A percentile compares a stretch with the other conserved stretches of the same genome.
These are phyloP conservation scores for Gymnothorax reevesii DNA, from an alignment of 2,797 vertebrate species.

Conservation along the genomic window DNA sequence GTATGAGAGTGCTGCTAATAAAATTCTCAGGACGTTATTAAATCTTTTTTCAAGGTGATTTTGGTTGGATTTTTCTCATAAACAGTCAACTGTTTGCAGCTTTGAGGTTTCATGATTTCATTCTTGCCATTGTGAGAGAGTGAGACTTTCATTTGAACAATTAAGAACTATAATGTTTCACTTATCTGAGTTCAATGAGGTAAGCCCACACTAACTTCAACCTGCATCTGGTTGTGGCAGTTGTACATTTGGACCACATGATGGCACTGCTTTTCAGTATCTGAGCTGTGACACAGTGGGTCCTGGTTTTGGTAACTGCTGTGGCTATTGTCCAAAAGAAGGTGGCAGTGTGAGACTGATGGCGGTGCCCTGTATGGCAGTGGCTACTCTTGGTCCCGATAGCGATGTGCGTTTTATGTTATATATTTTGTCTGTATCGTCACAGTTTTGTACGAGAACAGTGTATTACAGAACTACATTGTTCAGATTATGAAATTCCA, in stretches of 20 bases:
- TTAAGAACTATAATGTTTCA: background rate
- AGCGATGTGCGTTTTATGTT: no score
- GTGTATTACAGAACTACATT: no score
- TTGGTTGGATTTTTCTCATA: background rate
- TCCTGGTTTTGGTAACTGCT: background rate
- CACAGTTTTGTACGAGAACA: no score
- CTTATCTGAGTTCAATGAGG: background rate
- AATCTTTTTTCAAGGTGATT: background rate
- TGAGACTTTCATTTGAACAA: background rate
- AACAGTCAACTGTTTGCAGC: background rate
- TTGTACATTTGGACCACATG: conserved; percentile 3
- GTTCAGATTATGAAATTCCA: no score
- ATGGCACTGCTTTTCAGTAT: background rate
- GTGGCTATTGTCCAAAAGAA: no score
- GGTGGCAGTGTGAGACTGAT: no score
- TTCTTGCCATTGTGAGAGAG: background rate
- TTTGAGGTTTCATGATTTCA: background rate
- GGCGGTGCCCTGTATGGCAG: no score
- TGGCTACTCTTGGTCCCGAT: no score
- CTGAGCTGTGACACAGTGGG: background rate
- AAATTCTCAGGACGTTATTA: background rate
- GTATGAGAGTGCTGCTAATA: background rate
- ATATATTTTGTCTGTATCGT: no score
- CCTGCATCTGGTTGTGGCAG: background rate
- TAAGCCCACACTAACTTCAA: background rate